Conservation (phyloP, 2,888 invertebrate species). For the Ditula angustiorana region DNA sequence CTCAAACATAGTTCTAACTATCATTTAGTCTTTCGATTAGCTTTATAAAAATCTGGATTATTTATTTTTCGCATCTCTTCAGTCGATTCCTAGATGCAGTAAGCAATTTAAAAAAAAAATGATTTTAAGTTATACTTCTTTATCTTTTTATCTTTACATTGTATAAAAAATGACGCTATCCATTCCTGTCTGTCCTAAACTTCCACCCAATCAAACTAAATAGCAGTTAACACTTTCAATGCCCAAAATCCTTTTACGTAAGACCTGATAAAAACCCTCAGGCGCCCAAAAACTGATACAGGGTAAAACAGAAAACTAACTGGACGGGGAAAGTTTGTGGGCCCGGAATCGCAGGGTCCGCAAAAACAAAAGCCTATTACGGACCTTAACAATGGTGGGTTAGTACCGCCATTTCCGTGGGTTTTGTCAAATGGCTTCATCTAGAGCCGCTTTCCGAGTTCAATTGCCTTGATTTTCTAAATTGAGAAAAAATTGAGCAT, state of each 20-base stretch:
- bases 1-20: no score
- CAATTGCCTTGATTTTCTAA: neutral
- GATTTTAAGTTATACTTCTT: no score
- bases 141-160: no score
- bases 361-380: conserved; percentile 11
- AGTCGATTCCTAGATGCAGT: no score
- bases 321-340: conserved; percentile 2
- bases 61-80: no score
- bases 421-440: conserved; percentile 10
- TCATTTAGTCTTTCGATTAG: no score
- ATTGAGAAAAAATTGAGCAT: no score
- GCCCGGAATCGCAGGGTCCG: neutral
- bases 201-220: no score
- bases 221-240: neutral
- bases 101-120: no score
- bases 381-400: neutral
- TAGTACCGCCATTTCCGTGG: conserved; percentile 7
- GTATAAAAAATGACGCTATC: no score
- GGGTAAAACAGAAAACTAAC: conserved; percentile 7
- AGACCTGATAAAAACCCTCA: conserved; percentile 9
- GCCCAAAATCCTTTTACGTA: neutral
- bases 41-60: no score
- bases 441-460: neutral
- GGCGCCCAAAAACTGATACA: neutral
- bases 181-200: no score